Evolutionary conservation across 2,113 vertebrate genomes (phyloP).

Genomic region (Cariama cristata): DNA sequence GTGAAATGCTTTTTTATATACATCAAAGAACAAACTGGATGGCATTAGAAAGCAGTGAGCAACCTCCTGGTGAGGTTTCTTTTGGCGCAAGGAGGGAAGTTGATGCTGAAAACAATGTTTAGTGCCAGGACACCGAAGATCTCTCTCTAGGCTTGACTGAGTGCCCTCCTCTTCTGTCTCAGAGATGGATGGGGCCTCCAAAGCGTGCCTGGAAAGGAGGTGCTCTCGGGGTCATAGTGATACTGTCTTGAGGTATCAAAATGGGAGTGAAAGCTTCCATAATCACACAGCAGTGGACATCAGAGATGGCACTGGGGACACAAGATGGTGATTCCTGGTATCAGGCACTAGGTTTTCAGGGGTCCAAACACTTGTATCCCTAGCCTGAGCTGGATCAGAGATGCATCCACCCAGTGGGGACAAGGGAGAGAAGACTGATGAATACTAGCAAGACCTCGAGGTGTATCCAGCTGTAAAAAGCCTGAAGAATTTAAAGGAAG

Average conservation of each 20-base stretch:
- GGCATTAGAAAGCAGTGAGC: not conserved
- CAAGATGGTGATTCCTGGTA: not conserved
- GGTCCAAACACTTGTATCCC: not conserved
- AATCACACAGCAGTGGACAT: not conserved
- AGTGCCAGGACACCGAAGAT: not conserved
- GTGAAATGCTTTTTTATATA: not conserved
- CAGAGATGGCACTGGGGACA: not conserved
- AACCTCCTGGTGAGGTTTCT: not conserved
- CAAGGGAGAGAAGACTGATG: not conserved
- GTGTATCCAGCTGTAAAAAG: not conserved
- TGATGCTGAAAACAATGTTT: not conserved
- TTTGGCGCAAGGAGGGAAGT: not conserved
- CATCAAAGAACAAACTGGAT: not conserved
- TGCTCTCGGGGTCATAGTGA: not conserved
- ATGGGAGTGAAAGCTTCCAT: not conserved
- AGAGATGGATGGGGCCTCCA: not conserved
- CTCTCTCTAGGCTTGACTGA: not conserved
- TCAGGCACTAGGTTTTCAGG: not conserved
- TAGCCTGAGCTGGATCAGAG: not conserved
- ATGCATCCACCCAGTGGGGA: not conserved
- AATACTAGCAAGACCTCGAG: not conserved
- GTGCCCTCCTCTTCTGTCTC: not conserved
- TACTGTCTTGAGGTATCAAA: not conserved
- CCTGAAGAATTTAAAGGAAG: slow-evolving; percentile 1
- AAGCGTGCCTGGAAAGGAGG: not conserved